These are phyloP conservation scores for Dexiosoma caninum DNA, from an alignment of 2,888 invertebrate genomes.

Conservation along the genomic window DNA sequence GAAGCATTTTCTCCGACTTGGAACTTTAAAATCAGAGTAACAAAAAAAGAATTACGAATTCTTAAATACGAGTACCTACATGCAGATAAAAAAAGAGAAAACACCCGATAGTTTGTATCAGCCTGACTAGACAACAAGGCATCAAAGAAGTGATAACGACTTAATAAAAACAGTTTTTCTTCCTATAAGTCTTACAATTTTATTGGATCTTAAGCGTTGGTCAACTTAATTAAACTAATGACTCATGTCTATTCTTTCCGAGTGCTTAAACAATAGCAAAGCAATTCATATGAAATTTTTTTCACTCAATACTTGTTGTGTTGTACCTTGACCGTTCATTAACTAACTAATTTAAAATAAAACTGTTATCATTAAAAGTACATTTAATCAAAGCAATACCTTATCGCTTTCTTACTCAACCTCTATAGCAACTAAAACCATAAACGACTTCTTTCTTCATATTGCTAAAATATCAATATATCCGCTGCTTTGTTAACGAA, in stretches of 20 bases:
- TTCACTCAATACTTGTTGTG: neutral
- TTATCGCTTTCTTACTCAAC: neutral
- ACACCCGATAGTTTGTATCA: too few relatives aligned
- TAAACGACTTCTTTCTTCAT: neutral
- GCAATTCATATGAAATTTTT: neutral
- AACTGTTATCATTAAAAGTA: neutral
- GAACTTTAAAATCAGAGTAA: too few relatives aligned
- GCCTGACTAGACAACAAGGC: slow-evolving; percentile 21
- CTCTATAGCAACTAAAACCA: neutral
- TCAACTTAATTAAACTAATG: neutral
- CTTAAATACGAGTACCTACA: too few relatives aligned
- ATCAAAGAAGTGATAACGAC: neutral
- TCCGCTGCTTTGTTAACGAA: neutral
- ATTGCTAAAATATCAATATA: too few relatives aligned
- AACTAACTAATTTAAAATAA: neutral
- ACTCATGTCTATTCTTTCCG: neutral
- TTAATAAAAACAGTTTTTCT: neutral
- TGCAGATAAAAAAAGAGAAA: too few relatives aligned
- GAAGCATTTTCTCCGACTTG: too few relatives aligned
- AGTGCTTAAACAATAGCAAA: neutral
- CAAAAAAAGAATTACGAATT: too few relatives aligned
- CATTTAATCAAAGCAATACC: slow-evolving; percentile 3
- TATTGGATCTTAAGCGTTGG: neutral
- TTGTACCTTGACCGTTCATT: slow-evolving; percentile 27
- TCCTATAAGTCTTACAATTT: neutral